Evolutionary conservation across 1,140 invertebrate species (phyloP).

Genomic region (Zelostemma sp.): DNA sequence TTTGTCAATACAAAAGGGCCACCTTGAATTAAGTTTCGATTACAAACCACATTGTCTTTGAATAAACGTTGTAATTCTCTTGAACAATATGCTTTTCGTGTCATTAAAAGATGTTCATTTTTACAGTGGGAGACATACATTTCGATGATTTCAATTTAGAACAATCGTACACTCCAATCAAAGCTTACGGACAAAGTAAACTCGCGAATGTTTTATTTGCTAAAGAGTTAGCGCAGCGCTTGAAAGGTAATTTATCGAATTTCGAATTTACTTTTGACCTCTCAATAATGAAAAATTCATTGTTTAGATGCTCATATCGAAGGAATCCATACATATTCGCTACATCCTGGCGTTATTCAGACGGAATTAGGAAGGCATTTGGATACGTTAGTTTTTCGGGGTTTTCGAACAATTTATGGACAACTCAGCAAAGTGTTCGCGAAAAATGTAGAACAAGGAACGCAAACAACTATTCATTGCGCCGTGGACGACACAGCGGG

Average conservation of each 20-base stretch:
- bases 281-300: constrained; percentile 9
- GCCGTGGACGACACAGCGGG: constrained; percentile 78
- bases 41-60: too few species aligned
- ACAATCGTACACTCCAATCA: constrained; percentile 73
- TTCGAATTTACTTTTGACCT: constrained; percentile 2
- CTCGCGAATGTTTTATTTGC: constrained; percentile 83
- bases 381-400: constrained; percentile 67
- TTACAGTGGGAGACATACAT: constrained; percentile 74
- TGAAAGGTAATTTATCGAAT: constrained; percentile 69
- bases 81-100: background rate
- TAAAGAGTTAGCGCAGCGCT: constrained; percentile 72
- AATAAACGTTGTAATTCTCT: too few species aligned
- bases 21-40: too few species aligned
- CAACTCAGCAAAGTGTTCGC: constrained; percentile 63
- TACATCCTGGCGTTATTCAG: constrained; percentile 81
- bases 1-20: too few species aligned
- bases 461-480: constrained; percentile 85
- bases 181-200: constrained; percentile 80
- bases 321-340: constrained; percentile 76
- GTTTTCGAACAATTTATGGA: constrained; percentile 52
- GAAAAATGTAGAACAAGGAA: constrained; percentile 78
- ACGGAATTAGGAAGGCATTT: constrained; percentile 83
- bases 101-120: background rate
- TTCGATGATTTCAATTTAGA: constrained; percentile 80
- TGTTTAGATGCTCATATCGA: constrained; percentile 64